Percentiles rank a stretch among this genome's conserved stretches.
phyloP scores from a whole-genome alignment of 1,140 invertebrate genomes.

The Heliconius nattereri region DNA sequence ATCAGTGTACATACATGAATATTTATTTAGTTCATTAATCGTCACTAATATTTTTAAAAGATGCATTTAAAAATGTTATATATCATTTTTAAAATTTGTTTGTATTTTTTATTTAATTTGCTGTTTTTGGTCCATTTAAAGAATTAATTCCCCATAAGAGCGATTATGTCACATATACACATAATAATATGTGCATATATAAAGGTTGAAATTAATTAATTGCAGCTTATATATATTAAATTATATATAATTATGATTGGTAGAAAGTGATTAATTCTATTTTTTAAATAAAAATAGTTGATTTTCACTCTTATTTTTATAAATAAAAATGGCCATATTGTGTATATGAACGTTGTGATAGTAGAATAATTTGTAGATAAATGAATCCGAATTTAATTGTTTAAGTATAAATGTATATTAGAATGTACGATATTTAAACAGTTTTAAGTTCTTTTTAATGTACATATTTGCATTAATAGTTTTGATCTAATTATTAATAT shows the following conservation, averaged over 20 bases:
- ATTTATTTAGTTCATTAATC: background rate
- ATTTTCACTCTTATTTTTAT: background rate
- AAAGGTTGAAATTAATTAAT: background rate
- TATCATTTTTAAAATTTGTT: background rate
- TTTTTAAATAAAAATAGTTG: background rate
- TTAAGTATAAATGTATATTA: background rate
- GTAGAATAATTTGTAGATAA: slow-evolving; percentile 25
- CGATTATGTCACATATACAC: too few relatives aligned
- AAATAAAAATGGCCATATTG: slow-evolving; percentile 1
- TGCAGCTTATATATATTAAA: background rate
- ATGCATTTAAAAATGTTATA: background rate
- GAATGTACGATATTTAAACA: background rate
- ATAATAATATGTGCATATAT: too few relatives aligned
- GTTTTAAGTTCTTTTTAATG: too few relatives aligned
- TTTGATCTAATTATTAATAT: too few relatives aligned
- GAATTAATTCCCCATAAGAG: background rate
- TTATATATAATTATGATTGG: background rate
- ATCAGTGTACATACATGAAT: too few relatives aligned
- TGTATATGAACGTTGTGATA: slow-evolving; percentile 21
- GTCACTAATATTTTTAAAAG: background rate
- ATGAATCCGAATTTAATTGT: slow-evolving; percentile 11
- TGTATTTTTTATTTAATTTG: background rate
- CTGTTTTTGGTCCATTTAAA: background rate
- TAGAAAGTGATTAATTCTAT: background rate
- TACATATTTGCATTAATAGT: background rate